Evolutionary conservation across 2,797 vertebrate genomes (phyloP).

Genomic region (Lagodon rhomboides): DNA sequence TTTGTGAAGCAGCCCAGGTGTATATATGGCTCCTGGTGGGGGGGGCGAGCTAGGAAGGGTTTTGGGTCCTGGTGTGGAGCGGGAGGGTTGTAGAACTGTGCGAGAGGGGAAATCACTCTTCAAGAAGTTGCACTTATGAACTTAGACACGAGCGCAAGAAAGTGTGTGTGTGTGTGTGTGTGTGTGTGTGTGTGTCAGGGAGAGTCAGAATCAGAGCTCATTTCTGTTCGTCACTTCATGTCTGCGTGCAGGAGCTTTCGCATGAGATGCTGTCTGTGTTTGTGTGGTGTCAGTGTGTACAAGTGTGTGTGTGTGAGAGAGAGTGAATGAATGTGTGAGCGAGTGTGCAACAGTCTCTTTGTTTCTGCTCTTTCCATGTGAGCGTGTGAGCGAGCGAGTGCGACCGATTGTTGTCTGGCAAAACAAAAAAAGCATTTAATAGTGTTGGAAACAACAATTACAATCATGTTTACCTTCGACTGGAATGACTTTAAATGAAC

Average conservation of each 20-base stretch:
- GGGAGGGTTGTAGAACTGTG: constrained; percentile 60
- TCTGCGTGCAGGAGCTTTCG: constrained; percentile 55
- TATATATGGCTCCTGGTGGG: constrained; percentile 64
- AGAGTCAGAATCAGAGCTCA: constrained; percentile 37
- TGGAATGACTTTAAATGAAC: constrained; percentile 89
- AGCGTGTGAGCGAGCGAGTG: constrained; percentile 52
- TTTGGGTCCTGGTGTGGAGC: constrained; percentile 40
- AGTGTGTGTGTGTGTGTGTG: constrained; percentile 38
- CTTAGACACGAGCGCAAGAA: constrained; percentile 79
- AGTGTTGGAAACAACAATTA: constrained; percentile 89
- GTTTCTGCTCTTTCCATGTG: constrained; percentile 58
- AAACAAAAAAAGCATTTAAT: constrained; percentile 89
- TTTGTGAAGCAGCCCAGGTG: constrained; percentile 59
- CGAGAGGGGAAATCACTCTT: constrained; percentile 76
- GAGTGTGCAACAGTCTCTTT: constrained; percentile 45
- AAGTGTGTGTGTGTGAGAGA: constrained; percentile 15
- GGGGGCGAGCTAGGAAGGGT: constrained; percentile 16
- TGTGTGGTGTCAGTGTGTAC: constrained; percentile 35
- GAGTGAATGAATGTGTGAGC: constrained; percentile 14
- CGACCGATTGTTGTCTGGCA: constrained; percentile 78
- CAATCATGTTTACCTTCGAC: constrained; percentile 91
- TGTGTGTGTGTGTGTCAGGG: constrained; percentile 25
- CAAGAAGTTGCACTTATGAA: constrained; percentile 87
- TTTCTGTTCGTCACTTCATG: constrained; percentile 62
- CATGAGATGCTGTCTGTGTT: constrained; percentile 45